phyloP scores from a whole-genome alignment of 2,888 invertebrate genomes.

The Theretra japonica region DNA sequence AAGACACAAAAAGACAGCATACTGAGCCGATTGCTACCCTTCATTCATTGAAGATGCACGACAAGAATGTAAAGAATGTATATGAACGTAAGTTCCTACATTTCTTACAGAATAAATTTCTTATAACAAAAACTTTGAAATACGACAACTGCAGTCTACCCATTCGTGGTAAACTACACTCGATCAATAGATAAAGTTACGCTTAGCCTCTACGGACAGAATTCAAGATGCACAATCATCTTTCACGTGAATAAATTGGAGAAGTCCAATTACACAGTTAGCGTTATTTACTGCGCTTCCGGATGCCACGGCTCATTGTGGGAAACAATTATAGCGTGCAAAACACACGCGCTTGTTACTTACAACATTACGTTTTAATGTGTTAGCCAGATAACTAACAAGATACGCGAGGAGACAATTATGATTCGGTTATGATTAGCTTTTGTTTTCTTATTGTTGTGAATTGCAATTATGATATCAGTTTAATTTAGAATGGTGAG shows the following conservation, averaged over 20 bases:
- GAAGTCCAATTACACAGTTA: slow-evolving; percentile 27
- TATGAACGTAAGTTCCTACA: no score
- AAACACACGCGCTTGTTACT: not conserved
- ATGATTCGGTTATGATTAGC: not conserved
- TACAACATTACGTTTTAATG: slow-evolving; percentile 7
- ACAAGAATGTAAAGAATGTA: no score
- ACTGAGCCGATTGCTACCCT: no score
- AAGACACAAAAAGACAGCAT: no score
- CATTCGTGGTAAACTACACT: no score
- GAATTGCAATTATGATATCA: not conserved
- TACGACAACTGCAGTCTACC: no score
- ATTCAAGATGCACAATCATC: not conserved
- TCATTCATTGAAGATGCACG: no score
- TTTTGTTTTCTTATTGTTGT: not conserved
- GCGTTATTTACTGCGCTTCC: slow-evolving; percentile 24
- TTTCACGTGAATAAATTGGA: slow-evolving; percentile 20
- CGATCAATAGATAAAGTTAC: not conserved
- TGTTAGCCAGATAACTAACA: not conserved
- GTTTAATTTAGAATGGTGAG: no score
- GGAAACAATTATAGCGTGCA: slow-evolving; percentile 14
- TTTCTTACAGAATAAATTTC: no score
- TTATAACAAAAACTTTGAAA: no score
- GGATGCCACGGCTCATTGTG: slow-evolving; percentile 27
- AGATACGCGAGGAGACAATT: not conserved
- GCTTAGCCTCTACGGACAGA: not conserved